A percentile compares a stretch with the other conserved stretches of the same genome.
Conservation (phyloP, 2,113 vertebrate genomes). For the Caranx ignobilis region DNA sequence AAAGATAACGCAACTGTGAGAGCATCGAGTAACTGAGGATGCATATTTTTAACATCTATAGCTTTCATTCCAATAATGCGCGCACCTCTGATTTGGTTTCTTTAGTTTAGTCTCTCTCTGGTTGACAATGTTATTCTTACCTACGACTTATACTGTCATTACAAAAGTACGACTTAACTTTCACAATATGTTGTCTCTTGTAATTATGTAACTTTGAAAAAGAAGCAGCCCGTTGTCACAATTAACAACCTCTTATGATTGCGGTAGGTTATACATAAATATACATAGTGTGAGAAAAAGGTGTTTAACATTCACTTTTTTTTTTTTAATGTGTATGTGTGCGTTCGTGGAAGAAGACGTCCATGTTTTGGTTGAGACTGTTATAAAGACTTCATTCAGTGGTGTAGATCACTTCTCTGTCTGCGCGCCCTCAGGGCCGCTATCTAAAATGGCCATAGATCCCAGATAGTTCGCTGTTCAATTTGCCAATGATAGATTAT, state of each 20-base stretch:
- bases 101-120: constrained; percentile 9
- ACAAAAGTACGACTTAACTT: background rate
- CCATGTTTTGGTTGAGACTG: constrained; percentile 5
- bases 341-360: constrained; percentile 29
- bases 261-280: background rate
- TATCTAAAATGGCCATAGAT: constrained; percentile 91
- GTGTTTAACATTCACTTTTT: background rate
- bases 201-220: constrained; percentile 11
- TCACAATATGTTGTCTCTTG: background rate
- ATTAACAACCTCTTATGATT: background rate
- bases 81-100: background rate
- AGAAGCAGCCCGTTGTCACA: background rate
- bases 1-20: background rate
- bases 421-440: constrained; percentile 89
- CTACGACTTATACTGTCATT: background rate
- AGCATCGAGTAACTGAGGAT: background rate
- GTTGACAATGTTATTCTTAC: background rate
- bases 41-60: background rate
- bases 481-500: constrained; percentile 98
- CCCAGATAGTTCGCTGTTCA: constrained; percentile 93
- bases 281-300: background rate
- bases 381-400: constrained; percentile 73
- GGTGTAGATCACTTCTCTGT: constrained; percentile 85
- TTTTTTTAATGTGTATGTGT: background rate
- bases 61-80: background rate